Evolutionary conservation across 2,113 vertebrate species (phyloP), one percentile per base, ranked within the genome.

Genomic region (Tichodroma muraria): DNA sequence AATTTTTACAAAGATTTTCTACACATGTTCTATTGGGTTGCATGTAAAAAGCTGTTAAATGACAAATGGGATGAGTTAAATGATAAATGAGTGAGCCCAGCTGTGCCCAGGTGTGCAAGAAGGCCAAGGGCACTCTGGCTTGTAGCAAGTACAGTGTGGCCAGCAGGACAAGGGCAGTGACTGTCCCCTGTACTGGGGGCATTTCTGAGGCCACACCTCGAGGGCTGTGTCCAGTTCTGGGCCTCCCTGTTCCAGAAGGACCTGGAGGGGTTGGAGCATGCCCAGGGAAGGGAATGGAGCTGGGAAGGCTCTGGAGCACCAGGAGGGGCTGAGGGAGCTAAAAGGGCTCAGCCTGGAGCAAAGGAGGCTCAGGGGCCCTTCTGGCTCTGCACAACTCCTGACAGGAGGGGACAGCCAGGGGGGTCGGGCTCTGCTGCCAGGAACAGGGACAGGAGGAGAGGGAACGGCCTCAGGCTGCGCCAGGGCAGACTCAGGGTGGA

Each of bases 181-280:
- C 11, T 10, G 30, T 61, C 30, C 38, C n/a, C 9, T 38, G 15
- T 21, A 3, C 37, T 38, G 47, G 23, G 52, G 27, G 2, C 37
- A 27, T 37, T 52, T 52, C 10, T 65, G 52, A 21, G 66, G 50
- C 2, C 6, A 63, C 37, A 18, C 15, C 35, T 66, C 1, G 0
- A 53, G 33, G 15, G 53, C 53, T 13, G 20, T 21, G n/a, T 2
- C 38, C 53, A 38, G 69, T 4, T 60, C 69, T 59, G 52, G 44
- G 24, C 10, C 27, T 49, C 37, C 8, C 15, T 1, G 0, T 11
- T 11, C 11, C 8, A 24, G 30, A 70, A 20, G 5, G 33, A 10
- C n/a, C 2, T 3, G 3, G 19, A 33, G 44, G 37, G 52, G 59
- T 27, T 59, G 59, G 35, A 7, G 30, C 0, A 0, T 35, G 56